Evolutionary conservation across 1,140 invertebrate species (phyloP).

Genomic region (Hypothenemus hampei): DNA sequence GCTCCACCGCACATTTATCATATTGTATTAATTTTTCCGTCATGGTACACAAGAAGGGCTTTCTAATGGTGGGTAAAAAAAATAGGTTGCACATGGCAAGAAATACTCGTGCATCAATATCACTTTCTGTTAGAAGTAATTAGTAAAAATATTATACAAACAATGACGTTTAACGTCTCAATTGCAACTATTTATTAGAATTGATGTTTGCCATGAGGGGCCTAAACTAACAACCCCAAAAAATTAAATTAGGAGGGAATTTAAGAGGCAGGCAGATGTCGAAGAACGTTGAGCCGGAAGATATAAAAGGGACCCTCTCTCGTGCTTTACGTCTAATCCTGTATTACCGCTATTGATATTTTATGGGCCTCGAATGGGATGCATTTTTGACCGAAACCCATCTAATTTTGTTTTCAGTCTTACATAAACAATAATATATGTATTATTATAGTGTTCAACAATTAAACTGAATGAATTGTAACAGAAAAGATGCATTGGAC

Average conservation of each 20-base stretch:
- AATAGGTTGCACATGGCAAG: slow-evolving; percentile 4
- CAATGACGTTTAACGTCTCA: not conserved
- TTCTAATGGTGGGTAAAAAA: slow-evolving; percentile 12
- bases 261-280: slow-evolving; percentile 3
- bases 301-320: not conserved
- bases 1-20: slow-evolving; percentile 8
- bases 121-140: too few species aligned
- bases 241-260: not conserved
- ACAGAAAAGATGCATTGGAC: too few species aligned
- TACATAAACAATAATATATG: not conserved
- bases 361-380: not conserved
- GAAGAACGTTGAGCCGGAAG: slow-evolving; percentile 9
- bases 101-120: too few species aligned
- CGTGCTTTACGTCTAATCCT: too few species aligned
- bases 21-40: slow-evolving; percentile 11
- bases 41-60: slow-evolving; percentile 9
- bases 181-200: not conserved
- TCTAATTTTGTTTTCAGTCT: not conserved
- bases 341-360: too few species aligned
- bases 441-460: not conserved
- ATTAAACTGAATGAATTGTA: not conserved
- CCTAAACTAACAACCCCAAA: not conserved
- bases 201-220: not conserved
- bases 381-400: not conserved
- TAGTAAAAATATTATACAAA: too few species aligned